Evolutionary conservation across 2,113 vertebrate species (phyloP), one percentile per base, ranked within the genome.

Genomic region (Asarcornis scutulata): DNA sequence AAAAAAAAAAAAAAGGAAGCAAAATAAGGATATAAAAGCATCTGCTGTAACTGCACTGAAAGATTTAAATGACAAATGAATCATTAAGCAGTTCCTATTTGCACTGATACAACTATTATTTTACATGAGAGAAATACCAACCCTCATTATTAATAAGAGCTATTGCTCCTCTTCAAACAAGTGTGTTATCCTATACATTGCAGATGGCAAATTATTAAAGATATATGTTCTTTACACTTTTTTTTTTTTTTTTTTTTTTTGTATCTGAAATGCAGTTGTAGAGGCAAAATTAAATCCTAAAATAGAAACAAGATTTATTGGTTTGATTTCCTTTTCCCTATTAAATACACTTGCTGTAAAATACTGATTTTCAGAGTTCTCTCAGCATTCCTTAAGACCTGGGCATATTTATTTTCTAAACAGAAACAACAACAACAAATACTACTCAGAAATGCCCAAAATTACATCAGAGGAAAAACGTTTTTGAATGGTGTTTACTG

Each of bases 31-130:
- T 48, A 88, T 38, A 79, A 93, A 89, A 93, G 66, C 73, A 84
- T 80, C 77, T 83, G 80, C 46, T 90, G 36, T 48, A 87, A 85
- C n/a, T 62, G 69, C 0, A 0, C 7, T 74, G 40, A 83, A 88
- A 86, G 79, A 85, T 58, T 78, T 81, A 85, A 86, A 87, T 42
- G 75, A 94, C 68, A 93, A 95, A 95, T 91, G 83, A 95, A 44
- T 90, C 86, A 89, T 92, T 81, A 95, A 84, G 76, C 46, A 71
- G 63, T 91, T 88, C 66, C 52, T 82, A 78, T 74, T 93, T 93
- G 62, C 63, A 90, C 53, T 31, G 80, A 78, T 62, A 90, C 20
- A 79, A 91, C 36, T 86, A 86, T 48, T 79, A 83, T 74, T 94
- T 95, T 74, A 63, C 42, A 59, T 38, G 52, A 63, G 56, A 86